Evolutionary conservation across 2,797 vertebrate species (phyloP).

Genomic region (Poeciliopsis infans): DNA sequence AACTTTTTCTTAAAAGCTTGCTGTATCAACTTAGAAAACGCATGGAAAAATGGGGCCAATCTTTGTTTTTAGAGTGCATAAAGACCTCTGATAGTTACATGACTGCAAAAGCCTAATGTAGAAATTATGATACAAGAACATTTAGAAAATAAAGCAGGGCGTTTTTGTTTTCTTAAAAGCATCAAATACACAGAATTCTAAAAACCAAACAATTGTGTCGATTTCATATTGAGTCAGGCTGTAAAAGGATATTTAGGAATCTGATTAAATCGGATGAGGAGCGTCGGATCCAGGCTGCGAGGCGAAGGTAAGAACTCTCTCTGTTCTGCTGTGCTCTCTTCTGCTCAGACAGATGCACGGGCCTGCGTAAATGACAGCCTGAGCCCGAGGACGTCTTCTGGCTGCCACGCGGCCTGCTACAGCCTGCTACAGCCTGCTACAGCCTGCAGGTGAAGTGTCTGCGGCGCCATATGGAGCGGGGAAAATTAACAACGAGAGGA

Average conservation of each 20-base stretch:
- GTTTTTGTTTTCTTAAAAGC: neutral
- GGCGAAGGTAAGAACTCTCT: constrained; percentile 65
- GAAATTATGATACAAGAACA: neutral
- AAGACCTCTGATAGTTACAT: neutral
- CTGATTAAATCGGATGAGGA: constrained; percentile 54
- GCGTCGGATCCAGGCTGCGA: constrained; percentile 61
- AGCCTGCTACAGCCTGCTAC: constrained; percentile 99
- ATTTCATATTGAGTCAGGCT: neutral
- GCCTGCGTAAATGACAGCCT: constrained; percentile 97
- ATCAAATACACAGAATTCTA: neutral
- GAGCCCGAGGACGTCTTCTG: constrained; percentile 96
- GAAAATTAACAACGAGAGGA: constrained; percentile 99
- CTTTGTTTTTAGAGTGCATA: neutral
- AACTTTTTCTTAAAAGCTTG: neutral
- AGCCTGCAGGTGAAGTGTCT: constrained; percentile 99
- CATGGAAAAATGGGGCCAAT: neutral
- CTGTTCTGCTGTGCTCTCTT: constrained; percentile 55
- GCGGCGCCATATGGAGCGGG: constrained; percentile 99
- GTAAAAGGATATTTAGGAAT: constrained; percentile 23
- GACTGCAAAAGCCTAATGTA: neutral
- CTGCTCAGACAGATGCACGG: constrained; percentile 92
- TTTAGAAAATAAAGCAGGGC: neutral
- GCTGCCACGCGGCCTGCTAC: constrained; percentile 94
- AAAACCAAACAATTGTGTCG: neutral
- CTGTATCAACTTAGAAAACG: neutral